These are phyloP conservation scores for Cheilosia grossa DNA, from an alignment of 2,888 invertebrate genomes.

Conservation along the genomic window DNA sequence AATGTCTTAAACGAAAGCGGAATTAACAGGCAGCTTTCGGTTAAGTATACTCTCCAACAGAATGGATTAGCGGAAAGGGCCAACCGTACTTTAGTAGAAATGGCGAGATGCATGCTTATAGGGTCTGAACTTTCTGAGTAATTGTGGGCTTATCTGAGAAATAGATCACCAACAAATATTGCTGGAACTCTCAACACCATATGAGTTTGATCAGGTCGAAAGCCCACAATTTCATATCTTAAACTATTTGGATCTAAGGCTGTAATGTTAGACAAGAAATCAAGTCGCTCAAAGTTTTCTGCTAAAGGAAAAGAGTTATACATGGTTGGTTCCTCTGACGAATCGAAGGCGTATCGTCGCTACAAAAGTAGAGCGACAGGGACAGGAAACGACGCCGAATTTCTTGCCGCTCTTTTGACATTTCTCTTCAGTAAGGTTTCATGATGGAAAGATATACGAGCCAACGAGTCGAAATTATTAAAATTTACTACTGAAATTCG, in stretches of 20 bases:
- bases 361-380: too few species aligned
- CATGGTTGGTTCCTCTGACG: slow-evolving; percentile 41
- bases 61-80: slow-evolving; percentile 69
- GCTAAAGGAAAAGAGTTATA: slow-evolving; percentile 36
- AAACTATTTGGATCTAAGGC: slow-evolving; percentile 48
- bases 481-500: too few species aligned
- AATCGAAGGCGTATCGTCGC: neutral
- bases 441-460: too few species aligned
- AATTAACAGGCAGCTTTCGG: slow-evolving; percentile 53
- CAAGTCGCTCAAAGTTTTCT: slow-evolving; percentile 38
- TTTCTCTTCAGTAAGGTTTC: too few species aligned
- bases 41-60: slow-evolving; percentile 62
- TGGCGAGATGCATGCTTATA: slow-evolving; percentile 76
- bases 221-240: slow-evolving; percentile 36
- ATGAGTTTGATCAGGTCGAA: slow-evolving; percentile 64
- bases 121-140: slow-evolving; percentile 73
- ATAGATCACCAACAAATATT: slow-evolving; percentile 49
- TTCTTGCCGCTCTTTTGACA: too few species aligned
- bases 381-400: too few species aligned
- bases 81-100: slow-evolving; percentile 70
- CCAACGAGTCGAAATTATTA: too few species aligned
- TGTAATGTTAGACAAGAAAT: slow-evolving; percentile 36
- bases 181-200: slow-evolving; percentile 56
- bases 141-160: slow-evolving; percentile 64
- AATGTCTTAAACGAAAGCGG: slow-evolving; percentile 48